phyloP scores from a whole-genome alignment of 2,888 invertebrate genomes.

The Labia minor region DNA sequence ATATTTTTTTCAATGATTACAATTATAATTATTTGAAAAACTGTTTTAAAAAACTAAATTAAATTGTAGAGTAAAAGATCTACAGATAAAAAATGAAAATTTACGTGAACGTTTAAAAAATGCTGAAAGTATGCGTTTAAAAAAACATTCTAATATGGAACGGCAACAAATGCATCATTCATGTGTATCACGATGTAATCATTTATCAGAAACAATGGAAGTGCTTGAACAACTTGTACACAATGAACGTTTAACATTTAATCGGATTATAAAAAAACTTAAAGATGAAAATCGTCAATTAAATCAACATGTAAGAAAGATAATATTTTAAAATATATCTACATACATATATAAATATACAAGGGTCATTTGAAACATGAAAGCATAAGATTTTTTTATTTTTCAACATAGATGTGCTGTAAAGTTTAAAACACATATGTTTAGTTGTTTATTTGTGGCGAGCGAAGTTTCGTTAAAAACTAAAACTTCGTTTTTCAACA shows the following conservation, averaged over 20 bases:
- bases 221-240: slow-evolving; percentile 37
- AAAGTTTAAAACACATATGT: no score
- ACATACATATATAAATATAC: no score
- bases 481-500: no score
- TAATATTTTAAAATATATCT: no score
- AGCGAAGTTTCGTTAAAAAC: no score
- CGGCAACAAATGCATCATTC: neutral
- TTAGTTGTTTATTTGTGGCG: no score
- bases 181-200: neutral
- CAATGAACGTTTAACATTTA: slow-evolving; percentile 37
- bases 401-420: no score
- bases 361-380: no score
- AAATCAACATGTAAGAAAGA: neutral
- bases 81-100: slow-evolving; percentile 33
- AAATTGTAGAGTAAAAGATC: slow-evolving; percentile 26
- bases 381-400: no score
- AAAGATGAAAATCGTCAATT: slow-evolving; percentile 34
- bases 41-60: no score
- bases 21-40: no score
- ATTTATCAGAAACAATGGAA: slow-evolving; percentile 35
- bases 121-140: slow-evolving; percentile 27
- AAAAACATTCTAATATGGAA: neutral
- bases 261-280: slow-evolving; percentile 36
- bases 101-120: slow-evolving; percentile 31
- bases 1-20: no score